Base-by-base conservation (phyloP, 2,888 invertebrate species). In the Lepidocyrtinus sp. region DNA sequence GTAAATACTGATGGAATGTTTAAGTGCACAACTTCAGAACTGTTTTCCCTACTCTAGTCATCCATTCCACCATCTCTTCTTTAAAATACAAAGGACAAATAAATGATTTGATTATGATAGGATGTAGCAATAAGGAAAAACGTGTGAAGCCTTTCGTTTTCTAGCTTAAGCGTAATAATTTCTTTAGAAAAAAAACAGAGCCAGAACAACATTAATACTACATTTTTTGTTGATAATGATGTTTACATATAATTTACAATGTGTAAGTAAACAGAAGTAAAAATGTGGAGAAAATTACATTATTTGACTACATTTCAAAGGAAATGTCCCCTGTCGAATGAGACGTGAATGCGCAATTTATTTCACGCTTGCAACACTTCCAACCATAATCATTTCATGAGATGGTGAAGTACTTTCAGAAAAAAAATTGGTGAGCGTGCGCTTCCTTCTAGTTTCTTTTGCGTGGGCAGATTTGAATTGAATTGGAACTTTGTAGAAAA, bases 221-320 rank as follows among this genome's bases (percentile, higher is more conserved):
- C 50, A 50, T 50, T n/a, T 50, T 50, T 50, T 50, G 50, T 50
- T 36, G 50, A 50, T 50, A 50, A 50, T 50, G 2, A 17, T 50
- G 50, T 50, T 50, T 50, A 50, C 50, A 50, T 50, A 50, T 50
- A 50, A 50, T 50, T 50, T 50, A 50, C 50, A 50, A 50, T 50
- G 50, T 50, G 50, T 50, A 50, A 50, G 50, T 50, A 50, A 50
- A 50, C 50, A 50, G 5, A n/a, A 50, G 50, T 1, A 12, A 50
- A 50, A 50, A 50, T 50, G 50, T n/a, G 50, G 50, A 50, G 50
- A 50, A 50, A 50, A 50, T 12, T 15, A 50, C 50, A 50, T 50
- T 50, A 50, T 50, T n/a, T n/a, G n/a, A n/a, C n/a, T 50, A 50
- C 50, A 50, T 50, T 50, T n/a, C n/a, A 17, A 50, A 50, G 17